Conservation (phyloP, 2,113 vertebrate genomes). For the Oryctolagus cuniculus region mOryCun1.1 NC_091451.1:38776001-38776500, state of each 20-base stretch:
- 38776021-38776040: not conserved
- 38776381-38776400: not conserved
- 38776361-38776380: not conserved
- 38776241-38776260: not conserved
- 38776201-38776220: not conserved
- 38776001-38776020: not conserved
- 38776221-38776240: not conserved
- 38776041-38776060: not conserved
- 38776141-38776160: not conserved
- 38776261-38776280: not conserved
- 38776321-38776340: not conserved
- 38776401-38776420: not conserved
- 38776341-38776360: not conserved
- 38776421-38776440: not conserved
- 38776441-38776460: not conserved
- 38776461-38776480: not conserved
- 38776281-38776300: not conserved
- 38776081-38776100: no score
- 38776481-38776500: not conserved
- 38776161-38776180: not conserved
- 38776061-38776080: not conserved
- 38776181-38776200: not conserved
- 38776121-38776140: not conserved
- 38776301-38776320: not conserved
- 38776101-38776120: not conserved